phyloP scores from a whole-genome alignment of 2,797 vertebrate species.

The Pitangus sulphuratus region DNA sequence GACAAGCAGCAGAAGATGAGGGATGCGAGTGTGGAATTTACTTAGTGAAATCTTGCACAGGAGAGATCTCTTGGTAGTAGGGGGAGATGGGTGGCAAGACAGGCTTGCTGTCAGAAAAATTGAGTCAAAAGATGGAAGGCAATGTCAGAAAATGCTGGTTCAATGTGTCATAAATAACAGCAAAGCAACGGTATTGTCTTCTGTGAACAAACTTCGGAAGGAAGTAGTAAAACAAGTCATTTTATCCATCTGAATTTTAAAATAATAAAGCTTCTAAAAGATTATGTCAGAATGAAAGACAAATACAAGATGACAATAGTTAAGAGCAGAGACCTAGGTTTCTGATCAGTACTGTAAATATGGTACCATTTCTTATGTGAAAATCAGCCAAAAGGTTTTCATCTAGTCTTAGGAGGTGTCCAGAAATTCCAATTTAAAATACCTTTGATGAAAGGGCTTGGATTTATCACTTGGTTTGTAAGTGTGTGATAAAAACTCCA shows the following conservation, averaged over 20 bases:
- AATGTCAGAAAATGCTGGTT: not conserved
- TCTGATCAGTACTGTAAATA: not conserved
- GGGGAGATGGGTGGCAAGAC: not conserved
- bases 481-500: not conserved
- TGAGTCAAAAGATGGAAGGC: not conserved
- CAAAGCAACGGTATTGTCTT: not conserved
- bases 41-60: not conserved
- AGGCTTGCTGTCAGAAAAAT: not conserved
- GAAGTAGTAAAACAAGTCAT: not conserved
- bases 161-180: not conserved
- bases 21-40: not conserved
- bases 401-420: not conserved
- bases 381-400: not conserved
- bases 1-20: not conserved
- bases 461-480: not conserved
- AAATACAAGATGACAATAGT: not conserved
- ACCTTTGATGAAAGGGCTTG: not conserved
- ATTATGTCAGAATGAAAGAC: not conserved
- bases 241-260: not conserved
- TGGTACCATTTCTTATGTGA: not conserved
- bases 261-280: not conserved
- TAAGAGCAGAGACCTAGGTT: not conserved
- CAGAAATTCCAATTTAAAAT: slow-evolving; percentile 19
- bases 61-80: not conserved
- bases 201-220: not conserved